Evolutionary conservation across 2,797 vertebrate species (phyloP), one percentile per base, ranked within the genome.

Genomic region (Paramormyrops hopkinsi): DNA sequence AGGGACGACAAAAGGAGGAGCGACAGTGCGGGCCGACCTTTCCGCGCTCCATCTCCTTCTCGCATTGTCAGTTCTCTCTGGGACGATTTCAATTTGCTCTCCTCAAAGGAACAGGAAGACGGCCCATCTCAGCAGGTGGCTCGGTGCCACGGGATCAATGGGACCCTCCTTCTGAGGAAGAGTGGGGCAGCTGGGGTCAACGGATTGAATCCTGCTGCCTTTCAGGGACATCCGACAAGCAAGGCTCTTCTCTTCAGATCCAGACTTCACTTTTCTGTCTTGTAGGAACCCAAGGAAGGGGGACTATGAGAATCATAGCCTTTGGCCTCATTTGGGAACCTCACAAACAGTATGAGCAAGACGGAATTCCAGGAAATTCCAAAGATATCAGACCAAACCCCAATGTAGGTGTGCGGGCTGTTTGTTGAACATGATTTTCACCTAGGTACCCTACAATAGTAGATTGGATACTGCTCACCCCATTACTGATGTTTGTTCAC

Each of bases 181-280:
- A 22, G 82, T 41, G 83, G 29, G 79, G 19, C 79, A 79, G 17
- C 51, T 17, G 87, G 91, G 89, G 91, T 90, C 50, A 90, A 17
- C 85, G 33, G 46, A 87, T 7, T 59, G 88, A 84, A 53, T 54
- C 85, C 89, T 29, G 3, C n/a, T 22, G 22, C 53, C 76, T 62
- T 56, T 89, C 88, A 41, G 22, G 50, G 33, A 29, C 25, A 50
- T 41, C 4, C 46, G 25, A 14, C 76, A 12, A 4, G 9, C 22
- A n/a, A 19, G 9, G 6, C 29, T 41, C 14, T 88, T 46, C 46
- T 50, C 19, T 33, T 11, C 22, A 22, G 17, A 37, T 54, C 12
- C 33, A 6, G 14, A 37, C 85, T 17, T 37, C 51, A 86, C 17
- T 54, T 19, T 56, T 37, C 51, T 79, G 37, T 79, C 4, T 54